These are phyloP conservation scores for Tetragnatha montana DNA, from an alignment of 2,888 invertebrate genomes.

Conservation along the genomic window DNA sequence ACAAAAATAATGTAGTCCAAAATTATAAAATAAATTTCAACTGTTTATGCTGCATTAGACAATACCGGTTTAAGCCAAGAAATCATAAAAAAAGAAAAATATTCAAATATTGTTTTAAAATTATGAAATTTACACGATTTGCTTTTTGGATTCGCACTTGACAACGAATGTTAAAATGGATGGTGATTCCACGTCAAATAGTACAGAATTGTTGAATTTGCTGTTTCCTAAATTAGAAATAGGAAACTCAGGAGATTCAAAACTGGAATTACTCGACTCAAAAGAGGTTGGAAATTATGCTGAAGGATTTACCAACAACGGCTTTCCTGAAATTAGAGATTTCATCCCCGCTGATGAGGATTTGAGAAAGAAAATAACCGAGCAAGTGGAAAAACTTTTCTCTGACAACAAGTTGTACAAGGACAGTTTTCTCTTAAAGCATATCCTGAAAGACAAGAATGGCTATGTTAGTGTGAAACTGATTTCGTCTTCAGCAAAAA, in stretches of 20 bases:
- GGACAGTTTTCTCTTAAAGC: conserved; percentile 96
- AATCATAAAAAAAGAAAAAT: no score
- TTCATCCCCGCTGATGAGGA: conserved; percentile 83
- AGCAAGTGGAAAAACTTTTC: conserved; percentile 96
- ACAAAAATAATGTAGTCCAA: no score
- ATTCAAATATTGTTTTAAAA: no score
- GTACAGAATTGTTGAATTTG: neutral
- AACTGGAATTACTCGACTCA: neutral
- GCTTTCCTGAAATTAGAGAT: conserved; percentile 9
- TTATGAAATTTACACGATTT: no score
- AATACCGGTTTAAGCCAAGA: no score
- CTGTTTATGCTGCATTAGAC: no score
- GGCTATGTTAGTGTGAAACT: conserved; percentile 96
- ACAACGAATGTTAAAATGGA: neutral
- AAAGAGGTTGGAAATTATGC: neutral
- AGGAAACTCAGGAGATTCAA: neutral
- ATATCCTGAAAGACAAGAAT: conserved; percentile 94
- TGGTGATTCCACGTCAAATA: neutral
- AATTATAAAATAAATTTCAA: no score
- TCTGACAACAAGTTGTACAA: conserved; percentile 95
- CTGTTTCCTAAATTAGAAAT: neutral
- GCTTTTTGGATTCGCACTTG: no score
- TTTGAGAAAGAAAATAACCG: conserved; percentile 85
- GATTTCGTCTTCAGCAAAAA: conserved; percentile 94
- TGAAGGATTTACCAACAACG: neutral